Conservation (phyloP, 1,140 invertebrate species). For the Atta colombica region DNA sequence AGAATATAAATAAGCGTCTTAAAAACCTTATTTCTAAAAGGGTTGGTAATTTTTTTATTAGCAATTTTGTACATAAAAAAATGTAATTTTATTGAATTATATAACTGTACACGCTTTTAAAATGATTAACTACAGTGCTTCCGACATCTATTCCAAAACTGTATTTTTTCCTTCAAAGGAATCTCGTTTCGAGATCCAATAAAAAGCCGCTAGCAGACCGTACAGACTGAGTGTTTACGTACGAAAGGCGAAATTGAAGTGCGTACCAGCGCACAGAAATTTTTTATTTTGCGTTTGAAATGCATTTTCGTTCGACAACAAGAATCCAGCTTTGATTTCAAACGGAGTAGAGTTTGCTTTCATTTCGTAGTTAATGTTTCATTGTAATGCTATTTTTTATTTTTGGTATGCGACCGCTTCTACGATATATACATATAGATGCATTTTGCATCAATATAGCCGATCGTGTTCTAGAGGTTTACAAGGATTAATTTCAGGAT, state of each 20-base stretch:
- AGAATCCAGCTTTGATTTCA: constrained; percentile 46
- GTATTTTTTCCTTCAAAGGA: constrained; percentile 47
- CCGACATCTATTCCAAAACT: not conserved
- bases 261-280: constrained; percentile 13
- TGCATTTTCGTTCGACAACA: constrained; percentile 47
- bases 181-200: constrained; percentile 56
- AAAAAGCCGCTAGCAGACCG: constrained; percentile 30
- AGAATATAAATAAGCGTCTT: constrained; percentile 9
- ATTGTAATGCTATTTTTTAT: constrained; percentile 21
- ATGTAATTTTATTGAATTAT: constrained; percentile 4
- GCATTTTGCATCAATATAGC: not conserved
- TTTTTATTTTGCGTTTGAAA: constrained; percentile 59
- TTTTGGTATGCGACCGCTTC: not conserved
- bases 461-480: constrained; percentile 19
- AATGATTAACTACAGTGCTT: constrained; percentile 1
- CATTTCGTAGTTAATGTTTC: constrained; percentile 40
- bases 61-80: not conserved
- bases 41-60: no score
- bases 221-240: constrained; percentile 41
- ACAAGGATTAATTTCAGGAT: constrained; percentile 26
- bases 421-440: not conserved
- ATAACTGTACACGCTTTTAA: constrained; percentile 17
- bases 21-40: no score
- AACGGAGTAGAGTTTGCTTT: constrained; percentile 16
- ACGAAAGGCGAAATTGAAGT: constrained; percentile 54